phyloP scores from a whole-genome alignment of 2,888 invertebrate species.

The Heliconius charithonia region DNA sequence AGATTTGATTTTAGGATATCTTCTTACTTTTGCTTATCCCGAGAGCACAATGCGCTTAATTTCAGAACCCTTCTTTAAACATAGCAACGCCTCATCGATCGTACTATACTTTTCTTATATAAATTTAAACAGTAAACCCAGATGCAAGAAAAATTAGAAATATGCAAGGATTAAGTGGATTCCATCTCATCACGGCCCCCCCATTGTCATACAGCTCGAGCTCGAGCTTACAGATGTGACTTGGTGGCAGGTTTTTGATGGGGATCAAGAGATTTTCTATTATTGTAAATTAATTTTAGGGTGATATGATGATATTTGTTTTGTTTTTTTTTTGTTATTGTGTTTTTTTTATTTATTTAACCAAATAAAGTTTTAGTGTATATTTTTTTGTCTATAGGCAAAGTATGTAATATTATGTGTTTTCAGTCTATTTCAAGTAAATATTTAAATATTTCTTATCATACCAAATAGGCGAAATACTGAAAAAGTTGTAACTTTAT shows the following conservation, averaged over 20 bases:
- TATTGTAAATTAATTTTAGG: constrained; percentile 46
- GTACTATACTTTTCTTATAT: background rate
- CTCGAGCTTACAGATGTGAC: constrained; percentile 56
- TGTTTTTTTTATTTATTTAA: constrained; percentile 21
- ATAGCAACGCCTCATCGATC: no score
- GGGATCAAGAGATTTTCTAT: constrained; percentile 53
- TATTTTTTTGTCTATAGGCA: no score
- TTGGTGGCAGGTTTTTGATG: constrained; percentile 56
- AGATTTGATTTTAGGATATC: no score
- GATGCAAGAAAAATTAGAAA: constrained; percentile 71
- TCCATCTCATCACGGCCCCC: constrained; percentile 56
- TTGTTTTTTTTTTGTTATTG: constrained; percentile 17
- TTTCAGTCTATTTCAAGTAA: background rate
- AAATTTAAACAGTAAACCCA: constrained; percentile 54
- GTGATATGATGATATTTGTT: constrained; percentile 38
- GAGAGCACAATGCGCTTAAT: no score
- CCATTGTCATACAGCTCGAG: constrained; percentile 58
- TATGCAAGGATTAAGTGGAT: constrained; percentile 71
- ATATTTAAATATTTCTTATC: background rate
- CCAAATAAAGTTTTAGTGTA: background rate
- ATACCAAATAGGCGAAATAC: no score
- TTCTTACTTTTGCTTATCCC: no score
- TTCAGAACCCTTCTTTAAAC: no score
- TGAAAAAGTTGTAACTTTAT: no score
- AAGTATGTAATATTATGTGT: background rate